Percentiles rank a stretch among this genome's conserved stretches.
These are phyloP conservation scores for Manacus vitellinus DNA, from an alignment of 2,113 vertebrate genomes.

Conservation along the genomic window DNA sequence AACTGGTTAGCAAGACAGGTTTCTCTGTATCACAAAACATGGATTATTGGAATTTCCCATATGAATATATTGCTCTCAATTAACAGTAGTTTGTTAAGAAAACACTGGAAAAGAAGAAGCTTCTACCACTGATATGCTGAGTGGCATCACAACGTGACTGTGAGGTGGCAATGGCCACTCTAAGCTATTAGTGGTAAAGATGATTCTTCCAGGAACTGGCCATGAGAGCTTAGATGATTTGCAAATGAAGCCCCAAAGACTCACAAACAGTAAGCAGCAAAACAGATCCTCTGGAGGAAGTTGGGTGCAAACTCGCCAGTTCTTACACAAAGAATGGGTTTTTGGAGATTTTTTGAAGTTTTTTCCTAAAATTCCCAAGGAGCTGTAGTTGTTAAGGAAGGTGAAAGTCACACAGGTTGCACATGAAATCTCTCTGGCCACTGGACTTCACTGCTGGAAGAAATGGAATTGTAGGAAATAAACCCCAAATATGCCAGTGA, in stretches of 20 bases:
- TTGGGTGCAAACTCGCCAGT: not conserved
- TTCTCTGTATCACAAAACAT: not conserved
- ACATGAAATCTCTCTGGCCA: not conserved
- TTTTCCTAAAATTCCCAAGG: not conserved
- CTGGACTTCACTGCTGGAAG: not conserved
- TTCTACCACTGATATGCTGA: not conserved
- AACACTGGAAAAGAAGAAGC: not conserved
- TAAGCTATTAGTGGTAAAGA: not conserved
- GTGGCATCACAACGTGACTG: rapidly evolving
- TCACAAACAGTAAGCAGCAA: not conserved
- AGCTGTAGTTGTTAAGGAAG: not conserved
- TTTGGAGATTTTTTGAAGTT: not conserved
- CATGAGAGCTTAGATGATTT: not conserved
- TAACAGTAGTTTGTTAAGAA: not conserved
- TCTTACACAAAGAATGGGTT: not conserved
- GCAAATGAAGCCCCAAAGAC: not conserved
- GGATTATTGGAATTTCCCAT: not conserved
- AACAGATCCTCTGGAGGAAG: not conserved
- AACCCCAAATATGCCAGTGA: not conserved
- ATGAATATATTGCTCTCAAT: not conserved
- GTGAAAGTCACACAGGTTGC: not conserved
- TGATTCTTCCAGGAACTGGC: not conserved
- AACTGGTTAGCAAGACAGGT: not conserved
- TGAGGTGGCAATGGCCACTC: not conserved
- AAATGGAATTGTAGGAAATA: not conserved